Evolutionary conservation across 1,140 invertebrate genomes (phyloP).

Genomic region (Gryon sp.): DNA sequence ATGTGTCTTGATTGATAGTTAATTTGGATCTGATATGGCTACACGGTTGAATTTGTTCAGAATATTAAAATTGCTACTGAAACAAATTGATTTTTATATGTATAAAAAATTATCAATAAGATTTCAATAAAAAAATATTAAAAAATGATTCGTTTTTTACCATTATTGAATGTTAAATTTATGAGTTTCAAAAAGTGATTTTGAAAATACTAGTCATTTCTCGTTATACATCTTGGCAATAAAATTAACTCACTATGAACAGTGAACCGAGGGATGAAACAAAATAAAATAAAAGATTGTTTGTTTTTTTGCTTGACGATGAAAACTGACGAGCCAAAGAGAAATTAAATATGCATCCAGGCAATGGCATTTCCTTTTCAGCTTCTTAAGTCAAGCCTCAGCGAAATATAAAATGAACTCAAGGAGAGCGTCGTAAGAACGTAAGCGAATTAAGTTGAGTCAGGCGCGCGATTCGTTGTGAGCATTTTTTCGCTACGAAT

Average conservation of each 20-base stretch:
- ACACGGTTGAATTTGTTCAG: too few species aligned
- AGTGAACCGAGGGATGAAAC: constrained; percentile 36
- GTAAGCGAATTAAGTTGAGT: constrained; percentile 48
- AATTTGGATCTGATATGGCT: too few species aligned
- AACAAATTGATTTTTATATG: too few species aligned
- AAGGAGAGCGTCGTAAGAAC: constrained; percentile 33
- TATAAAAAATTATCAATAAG: too few species aligned
- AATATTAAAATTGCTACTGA: too few species aligned
- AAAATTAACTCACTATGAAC: constrained; percentile 42
- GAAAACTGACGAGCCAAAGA: constrained; percentile 52
- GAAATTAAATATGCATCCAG: constrained; percentile 50
- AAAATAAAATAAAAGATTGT: constrained; percentile 31
- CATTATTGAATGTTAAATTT: too few species aligned
- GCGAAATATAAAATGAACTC: constrained; percentile 43
- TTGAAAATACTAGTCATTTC: not conserved
- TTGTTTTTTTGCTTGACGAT: constrained; percentile 33
- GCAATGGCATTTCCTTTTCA: constrained; percentile 46
- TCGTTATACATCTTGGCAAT: constrained; percentile 33
- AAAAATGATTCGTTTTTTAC: too few species aligned
- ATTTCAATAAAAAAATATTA: too few species aligned
- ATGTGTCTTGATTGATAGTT: too few species aligned
- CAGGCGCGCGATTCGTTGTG: constrained; percentile 19
- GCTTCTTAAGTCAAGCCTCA: constrained; percentile 42
- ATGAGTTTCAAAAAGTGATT: too few species aligned
- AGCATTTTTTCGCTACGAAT: constrained; percentile 15